Conservation (phyloP, 2,113 vertebrate species). For the Noctilio leporinus region DNA sequence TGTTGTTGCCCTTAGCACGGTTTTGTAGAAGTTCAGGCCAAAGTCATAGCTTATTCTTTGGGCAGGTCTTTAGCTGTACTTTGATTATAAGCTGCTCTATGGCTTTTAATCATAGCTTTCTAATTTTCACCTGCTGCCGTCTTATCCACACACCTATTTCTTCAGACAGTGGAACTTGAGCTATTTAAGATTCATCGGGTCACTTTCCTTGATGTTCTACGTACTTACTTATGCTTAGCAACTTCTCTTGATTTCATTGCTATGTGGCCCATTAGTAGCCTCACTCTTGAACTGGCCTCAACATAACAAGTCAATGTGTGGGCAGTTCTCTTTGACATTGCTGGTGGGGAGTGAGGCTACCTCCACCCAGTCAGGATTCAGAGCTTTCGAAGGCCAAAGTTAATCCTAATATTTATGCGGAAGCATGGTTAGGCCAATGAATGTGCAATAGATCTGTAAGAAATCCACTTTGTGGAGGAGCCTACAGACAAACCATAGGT, state of each 20-base stretch:
- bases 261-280: not conserved
- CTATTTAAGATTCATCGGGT: not conserved
- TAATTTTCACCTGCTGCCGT: not conserved
- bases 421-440: not conserved
- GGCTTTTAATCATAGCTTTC: conserved; percentile 25
- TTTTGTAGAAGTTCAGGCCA: not conserved
- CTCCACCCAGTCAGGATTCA: not conserved
- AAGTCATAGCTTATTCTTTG: not conserved
- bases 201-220: not conserved
- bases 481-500: not conserved
- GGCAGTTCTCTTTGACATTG: not conserved
- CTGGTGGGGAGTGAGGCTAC: not conserved
- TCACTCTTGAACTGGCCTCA: not conserved
- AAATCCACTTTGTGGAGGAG: not conserved
- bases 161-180: not conserved
- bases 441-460: not conserved
- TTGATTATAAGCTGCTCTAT: no score
- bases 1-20: not conserved
- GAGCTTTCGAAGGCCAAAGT: not conserved
- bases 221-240: not conserved
- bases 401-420: not conserved
- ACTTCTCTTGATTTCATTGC: not conserved
- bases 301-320: not conserved
- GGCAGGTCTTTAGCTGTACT: not conserved
- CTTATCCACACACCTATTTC: not conserved